Percentiles rank a stretch among this genome's conserved stretches.
Evolutionary conservation across 2,888 invertebrate species (phyloP).

Genomic region (Drosophila meridiana): DNA sequence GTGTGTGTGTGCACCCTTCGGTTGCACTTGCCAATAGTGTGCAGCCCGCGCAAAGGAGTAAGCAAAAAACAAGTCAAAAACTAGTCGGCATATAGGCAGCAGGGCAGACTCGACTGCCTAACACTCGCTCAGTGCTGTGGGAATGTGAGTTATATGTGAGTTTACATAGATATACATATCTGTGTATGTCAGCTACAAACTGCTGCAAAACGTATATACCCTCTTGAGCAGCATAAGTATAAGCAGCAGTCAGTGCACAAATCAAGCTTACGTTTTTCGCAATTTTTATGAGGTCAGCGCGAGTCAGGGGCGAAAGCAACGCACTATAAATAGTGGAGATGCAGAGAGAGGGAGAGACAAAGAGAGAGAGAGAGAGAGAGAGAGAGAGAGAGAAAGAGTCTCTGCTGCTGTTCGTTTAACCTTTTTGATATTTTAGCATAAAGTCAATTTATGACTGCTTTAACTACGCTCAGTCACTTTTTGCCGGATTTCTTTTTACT

Average conservation of each 20-base stretch:
- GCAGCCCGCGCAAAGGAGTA: not conserved
- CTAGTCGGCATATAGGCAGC: not conserved
- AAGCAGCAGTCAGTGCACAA: not conserved
- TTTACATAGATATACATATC: no score
- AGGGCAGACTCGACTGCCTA: not conserved
- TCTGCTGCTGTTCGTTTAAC: not conserved
- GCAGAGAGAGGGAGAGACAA: no score
- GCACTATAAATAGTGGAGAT: conserved; percentile 1
- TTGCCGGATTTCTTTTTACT: no score
- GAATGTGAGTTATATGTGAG: no score
- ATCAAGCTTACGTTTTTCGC: conserved; percentile 3
- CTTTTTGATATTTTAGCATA: not conserved
- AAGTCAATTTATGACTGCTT: conserved; percentile 1
- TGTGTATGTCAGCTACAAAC: not conserved
- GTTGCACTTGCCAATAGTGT: not conserved
- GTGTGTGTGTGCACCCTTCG: not conserved
- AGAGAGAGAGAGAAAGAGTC: not conserved
- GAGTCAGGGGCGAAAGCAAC: not conserved
- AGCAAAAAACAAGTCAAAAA: not conserved
- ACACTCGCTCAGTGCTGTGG: not conserved
- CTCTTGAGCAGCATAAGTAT: not conserved
- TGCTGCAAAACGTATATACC: not conserved
- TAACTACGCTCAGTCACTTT: not conserved
- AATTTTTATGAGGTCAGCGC: conserved; percentile 8
- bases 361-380: not conserved